Conservation (phyloP, 2,797 vertebrate genomes). For the Eleutherodactylus coqui region DNA sequence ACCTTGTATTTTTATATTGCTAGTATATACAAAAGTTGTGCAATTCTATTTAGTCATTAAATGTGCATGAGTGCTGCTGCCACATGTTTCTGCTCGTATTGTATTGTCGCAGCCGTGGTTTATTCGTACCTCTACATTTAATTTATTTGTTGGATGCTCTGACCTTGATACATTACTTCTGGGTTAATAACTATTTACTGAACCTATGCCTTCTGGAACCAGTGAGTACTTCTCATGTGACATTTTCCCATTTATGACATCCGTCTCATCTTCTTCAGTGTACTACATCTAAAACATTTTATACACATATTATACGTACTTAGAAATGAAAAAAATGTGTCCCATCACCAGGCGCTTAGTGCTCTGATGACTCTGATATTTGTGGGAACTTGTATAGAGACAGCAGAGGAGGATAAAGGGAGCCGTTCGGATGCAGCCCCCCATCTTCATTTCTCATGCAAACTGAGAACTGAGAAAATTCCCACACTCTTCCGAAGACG, state of each 20-base stretch:
- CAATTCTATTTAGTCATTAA: too few relatives aligned
- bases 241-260: not conserved
- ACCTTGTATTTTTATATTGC: too few relatives aligned
- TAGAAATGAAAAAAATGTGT: not conserved
- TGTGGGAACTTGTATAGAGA: conserved; percentile 44
- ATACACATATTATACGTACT: not conserved
- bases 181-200: not conserved
- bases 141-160: not conserved
- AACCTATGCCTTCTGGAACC: not conserved
- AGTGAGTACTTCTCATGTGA: not conserved
- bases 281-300: not conserved
- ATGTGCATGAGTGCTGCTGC: too few relatives aligned
- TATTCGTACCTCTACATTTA: too few relatives aligned
- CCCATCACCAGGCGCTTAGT: not conserved
- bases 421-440: conserved; percentile 31
- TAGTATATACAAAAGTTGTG: too few relatives aligned
- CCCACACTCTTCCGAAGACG: conserved; percentile 45
- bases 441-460: conserved; percentile 53
- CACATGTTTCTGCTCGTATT: too few relatives aligned
- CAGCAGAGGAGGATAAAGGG: not conserved
- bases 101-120: too few relatives aligned
- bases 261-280: not conserved
- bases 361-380: conserved; percentile 10
- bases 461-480: conserved; percentile 40
- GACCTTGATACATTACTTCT: not conserved